Evolutionary conservation across 2,113 vertebrate genomes (phyloP).

Genomic region (Columba janthina): DNA sequence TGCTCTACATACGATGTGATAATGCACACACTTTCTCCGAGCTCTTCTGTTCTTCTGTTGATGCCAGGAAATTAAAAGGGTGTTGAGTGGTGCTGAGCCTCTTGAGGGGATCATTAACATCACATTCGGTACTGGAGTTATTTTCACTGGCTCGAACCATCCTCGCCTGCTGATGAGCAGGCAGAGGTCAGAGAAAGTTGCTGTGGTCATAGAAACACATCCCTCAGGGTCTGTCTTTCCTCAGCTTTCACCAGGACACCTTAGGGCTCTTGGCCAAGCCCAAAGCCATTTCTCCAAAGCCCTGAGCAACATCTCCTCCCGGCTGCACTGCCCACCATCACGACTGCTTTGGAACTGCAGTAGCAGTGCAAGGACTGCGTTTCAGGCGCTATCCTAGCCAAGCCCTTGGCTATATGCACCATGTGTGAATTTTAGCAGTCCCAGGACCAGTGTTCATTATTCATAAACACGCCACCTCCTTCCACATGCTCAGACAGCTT

Average conservation of each 20-base stretch:
- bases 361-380: background rate
- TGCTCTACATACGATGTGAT: background rate
- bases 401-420: background rate
- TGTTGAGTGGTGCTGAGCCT: conserved; percentile 46
- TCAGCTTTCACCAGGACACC: background rate
- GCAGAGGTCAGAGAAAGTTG: background rate
- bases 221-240: background rate
- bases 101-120: conserved; percentile 11
- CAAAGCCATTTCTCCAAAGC: background rate
- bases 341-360: background rate
- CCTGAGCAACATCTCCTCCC: background rate
- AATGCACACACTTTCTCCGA: background rate
- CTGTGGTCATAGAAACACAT: background rate
- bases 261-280: background rate
- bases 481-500: conserved; percentile 18
- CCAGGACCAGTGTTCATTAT: background rate
- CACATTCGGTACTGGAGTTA: background rate
- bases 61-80: background rate
- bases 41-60: background rate
- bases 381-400: background rate
- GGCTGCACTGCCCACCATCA: background rate
- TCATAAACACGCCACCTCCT: background rate
- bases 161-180: background rate
- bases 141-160: conserved; percentile 23
- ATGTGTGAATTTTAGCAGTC: background rate